Conservation (phyloP, 2,888 invertebrate genomes). For the Cryptocephalus primarius region DNA sequence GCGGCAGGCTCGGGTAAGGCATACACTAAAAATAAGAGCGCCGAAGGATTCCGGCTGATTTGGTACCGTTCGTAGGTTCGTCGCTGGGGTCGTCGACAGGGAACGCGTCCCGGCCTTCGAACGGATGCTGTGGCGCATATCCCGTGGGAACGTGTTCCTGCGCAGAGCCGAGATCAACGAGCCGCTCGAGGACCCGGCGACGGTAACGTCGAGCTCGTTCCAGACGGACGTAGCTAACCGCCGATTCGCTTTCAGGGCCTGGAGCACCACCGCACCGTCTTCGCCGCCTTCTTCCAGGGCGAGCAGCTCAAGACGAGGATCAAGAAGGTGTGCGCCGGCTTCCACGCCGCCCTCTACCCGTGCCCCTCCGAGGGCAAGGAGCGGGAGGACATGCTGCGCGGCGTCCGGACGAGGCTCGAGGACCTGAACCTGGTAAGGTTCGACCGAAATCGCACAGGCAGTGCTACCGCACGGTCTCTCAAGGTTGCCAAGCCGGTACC, state of each 20-base stretch:
- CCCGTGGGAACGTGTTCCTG: constrained; percentile 83
- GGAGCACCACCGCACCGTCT: constrained; percentile 79
- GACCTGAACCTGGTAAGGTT: constrained; percentile 66
- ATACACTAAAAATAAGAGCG: too few relatives aligned
- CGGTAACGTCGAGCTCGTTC: constrained; percentile 40
- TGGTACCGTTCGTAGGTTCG: constrained; percentile 45
- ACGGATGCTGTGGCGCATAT: constrained; percentile 87
- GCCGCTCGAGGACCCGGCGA: constrained; percentile 71
- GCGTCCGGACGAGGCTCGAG: constrained; percentile 80
- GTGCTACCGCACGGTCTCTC: too few relatives aligned
- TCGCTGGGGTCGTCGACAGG: constrained; percentile 84
- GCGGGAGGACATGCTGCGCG: constrained; percentile 80
- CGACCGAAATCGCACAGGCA: too few relatives aligned
- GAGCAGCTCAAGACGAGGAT: constrained; percentile 83
- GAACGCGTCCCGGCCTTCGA: constrained; percentile 85
- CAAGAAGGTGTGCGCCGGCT: constrained; percentile 89
- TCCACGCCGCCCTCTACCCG: constrained; percentile 85
- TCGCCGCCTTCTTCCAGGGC: constrained; percentile 84
- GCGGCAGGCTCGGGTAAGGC: constrained; percentile 31
- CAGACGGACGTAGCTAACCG: background rate
- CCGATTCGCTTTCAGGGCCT: constrained; percentile 53
- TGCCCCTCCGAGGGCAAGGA: constrained; percentile 81
- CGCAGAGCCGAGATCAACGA: constrained; percentile 76
- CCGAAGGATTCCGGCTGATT: background rate
- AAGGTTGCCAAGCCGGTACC: too few relatives aligned